These are phyloP conservation scores for Oncorhynchus nerka DNA, from an alignment of 2,113 vertebrate species.

Conservation along the genomic window DNA sequence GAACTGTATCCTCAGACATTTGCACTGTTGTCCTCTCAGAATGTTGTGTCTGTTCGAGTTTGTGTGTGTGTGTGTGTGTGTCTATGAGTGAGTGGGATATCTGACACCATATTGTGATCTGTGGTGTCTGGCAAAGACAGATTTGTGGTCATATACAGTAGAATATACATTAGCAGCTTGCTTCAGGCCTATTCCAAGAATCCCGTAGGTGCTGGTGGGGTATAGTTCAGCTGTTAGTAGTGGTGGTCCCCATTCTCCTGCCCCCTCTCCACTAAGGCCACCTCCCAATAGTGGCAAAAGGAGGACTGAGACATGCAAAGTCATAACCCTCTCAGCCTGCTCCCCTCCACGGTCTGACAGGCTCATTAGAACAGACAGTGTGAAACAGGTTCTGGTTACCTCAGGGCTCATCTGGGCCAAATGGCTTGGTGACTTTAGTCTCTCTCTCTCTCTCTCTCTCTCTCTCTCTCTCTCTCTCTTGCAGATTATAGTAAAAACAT, in stretches of 20 bases:
- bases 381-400: background rate
- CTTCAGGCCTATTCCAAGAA: too few species aligned
- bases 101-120: background rate
- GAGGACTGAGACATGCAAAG: background rate
- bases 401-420: conserved; percentile 3
- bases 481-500: too few species aligned
- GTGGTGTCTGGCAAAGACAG: background rate
- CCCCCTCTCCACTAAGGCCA: background rate
- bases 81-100: background rate
- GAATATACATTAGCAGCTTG: too few species aligned
- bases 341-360: background rate
- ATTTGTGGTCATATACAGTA: background rate
- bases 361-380: conserved; percentile 9
- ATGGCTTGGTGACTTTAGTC: conserved; percentile 4
- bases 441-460: too few species aligned
- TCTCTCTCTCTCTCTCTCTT: too few species aligned
- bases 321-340: background rate
- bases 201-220: too few species aligned
- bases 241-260: background rate
- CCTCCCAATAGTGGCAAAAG: background rate
- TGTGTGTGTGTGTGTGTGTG: too few species aligned
- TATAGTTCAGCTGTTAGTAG: background rate
- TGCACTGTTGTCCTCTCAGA: too few species aligned
- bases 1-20: too few species aligned
- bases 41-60: too few species aligned